phyloP scores from a whole-genome alignment of 2,888 invertebrate genomes.

The Thereva nobilitata region DNA sequence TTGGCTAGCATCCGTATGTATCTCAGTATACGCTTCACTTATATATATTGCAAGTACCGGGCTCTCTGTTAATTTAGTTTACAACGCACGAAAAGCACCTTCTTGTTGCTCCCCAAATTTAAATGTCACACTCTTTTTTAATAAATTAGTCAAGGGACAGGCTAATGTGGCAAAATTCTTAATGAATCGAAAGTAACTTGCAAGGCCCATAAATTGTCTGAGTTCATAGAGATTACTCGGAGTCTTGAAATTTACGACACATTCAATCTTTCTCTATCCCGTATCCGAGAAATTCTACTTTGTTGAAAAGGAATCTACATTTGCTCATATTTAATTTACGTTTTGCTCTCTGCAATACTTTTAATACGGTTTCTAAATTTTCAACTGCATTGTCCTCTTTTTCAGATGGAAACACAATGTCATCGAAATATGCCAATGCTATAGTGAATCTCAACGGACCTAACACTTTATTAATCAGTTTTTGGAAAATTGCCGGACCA shows the following conservation, averaged over 20 bases:
- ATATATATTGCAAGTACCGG: slow-evolving; percentile 43
- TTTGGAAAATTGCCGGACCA: slow-evolving; percentile 48
- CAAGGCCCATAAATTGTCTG: slow-evolving; percentile 47
- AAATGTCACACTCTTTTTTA: slow-evolving; percentile 25
- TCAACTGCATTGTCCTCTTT: too few relatives aligned
- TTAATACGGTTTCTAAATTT: too few relatives aligned
- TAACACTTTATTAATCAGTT: slow-evolving; percentile 42
- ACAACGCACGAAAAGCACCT: slow-evolving; percentile 13
- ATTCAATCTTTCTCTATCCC: slow-evolving; percentile 44
- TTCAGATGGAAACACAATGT: slow-evolving; percentile 45
- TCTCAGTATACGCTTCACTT: slow-evolving; percentile 40
- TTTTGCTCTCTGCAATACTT: slow-evolving; percentile 39
- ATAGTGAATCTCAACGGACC: not conserved
- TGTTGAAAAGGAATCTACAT: slow-evolving; percentile 42
- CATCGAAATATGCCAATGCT: slow-evolving; percentile 44
- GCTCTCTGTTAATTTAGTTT: slow-evolving; percentile 33
- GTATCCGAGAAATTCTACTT: slow-evolving; percentile 44
- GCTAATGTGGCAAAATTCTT: slow-evolving; percentile 41
- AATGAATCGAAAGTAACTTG: slow-evolving; percentile 47
- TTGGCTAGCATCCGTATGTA: slow-evolving; percentile 45
- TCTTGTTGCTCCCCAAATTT: not conserved
- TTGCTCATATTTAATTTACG: slow-evolving; percentile 33
- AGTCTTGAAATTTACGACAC: slow-evolving; percentile 40
- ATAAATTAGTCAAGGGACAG: slow-evolving; percentile 41
- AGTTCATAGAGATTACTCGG: slow-evolving; percentile 44